Conservation (phyloP, 92 coral and sea anemone genomes). For the Actinernus sp. region DNA sequence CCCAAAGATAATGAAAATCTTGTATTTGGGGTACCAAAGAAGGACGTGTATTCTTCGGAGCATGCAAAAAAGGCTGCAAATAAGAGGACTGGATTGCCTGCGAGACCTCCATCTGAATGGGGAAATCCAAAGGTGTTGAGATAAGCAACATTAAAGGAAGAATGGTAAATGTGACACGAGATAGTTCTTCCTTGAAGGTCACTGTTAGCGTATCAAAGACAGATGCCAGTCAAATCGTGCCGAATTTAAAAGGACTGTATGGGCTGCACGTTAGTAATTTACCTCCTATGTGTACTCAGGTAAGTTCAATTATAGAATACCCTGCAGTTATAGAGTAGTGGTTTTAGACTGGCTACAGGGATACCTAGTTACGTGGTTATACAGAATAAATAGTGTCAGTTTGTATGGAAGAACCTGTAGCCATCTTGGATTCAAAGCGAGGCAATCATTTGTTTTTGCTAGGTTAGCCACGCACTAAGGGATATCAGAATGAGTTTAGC, state of each 20-base stretch:
- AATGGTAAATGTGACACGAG: constrained; percentile 26
- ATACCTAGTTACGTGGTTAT: too few species aligned
- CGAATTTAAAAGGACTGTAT: constrained; percentile 56
- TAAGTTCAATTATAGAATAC: too few species aligned
- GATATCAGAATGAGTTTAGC: too few species aligned
- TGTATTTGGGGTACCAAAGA: constrained; percentile 75
- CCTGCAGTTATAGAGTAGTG: too few species aligned
- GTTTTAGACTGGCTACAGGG: too few species aligned
- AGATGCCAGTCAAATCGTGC: constrained; percentile 10
- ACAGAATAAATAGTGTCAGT: too few species aligned
- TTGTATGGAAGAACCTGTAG: too few species aligned
- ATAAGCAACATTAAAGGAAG: not conserved
- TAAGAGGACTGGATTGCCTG: constrained; percentile 31
- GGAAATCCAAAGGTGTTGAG: too few species aligned
- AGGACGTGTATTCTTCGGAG: constrained; percentile 68
- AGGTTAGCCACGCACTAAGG: too few species aligned
- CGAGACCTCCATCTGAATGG: constrained; percentile 71
- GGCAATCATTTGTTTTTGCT: too few species aligned
- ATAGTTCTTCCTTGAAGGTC: constrained; percentile 28
- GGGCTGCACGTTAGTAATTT: constrained; percentile 58
- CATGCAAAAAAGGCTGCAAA: constrained; percentile 86
- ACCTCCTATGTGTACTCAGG: constrained; percentile 62
- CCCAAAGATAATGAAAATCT: constrained; percentile 81
- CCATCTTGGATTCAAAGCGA: too few species aligned
- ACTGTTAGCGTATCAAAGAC: constrained; percentile 8